These are phyloP conservation scores for Spodoptera exigua DNA, from an alignment of 2,888 invertebrate genomes.

Conservation along the genomic window DNA sequence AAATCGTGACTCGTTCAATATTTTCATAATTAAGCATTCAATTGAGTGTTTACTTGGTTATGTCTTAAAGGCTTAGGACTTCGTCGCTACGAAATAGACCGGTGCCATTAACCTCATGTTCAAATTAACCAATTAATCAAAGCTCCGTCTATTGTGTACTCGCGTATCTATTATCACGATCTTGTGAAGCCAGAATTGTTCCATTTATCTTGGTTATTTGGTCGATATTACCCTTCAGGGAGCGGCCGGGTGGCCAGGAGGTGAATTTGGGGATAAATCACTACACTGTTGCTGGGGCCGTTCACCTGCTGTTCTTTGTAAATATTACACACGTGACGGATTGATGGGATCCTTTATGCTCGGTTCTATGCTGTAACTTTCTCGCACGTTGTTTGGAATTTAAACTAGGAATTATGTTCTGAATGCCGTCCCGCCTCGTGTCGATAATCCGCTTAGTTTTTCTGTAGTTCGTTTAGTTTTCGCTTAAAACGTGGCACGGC, in stretches of 20 bases:
- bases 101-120: constrained; percentile 68
- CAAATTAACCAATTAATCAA: constrained; percentile 69
- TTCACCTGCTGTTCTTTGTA: constrained; percentile 74
- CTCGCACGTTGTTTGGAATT: constrained; percentile 38
- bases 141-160: constrained; percentile 56
- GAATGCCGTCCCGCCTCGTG: constrained; percentile 34
- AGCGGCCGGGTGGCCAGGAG: constrained; percentile 62
- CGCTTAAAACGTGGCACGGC: constrained; percentile 11
- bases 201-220: constrained; percentile 65
- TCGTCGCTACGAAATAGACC: constrained; percentile 56
- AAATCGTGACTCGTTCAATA: constrained; percentile 30
- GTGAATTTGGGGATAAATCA: constrained; percentile 79
- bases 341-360: constrained; percentile 60
- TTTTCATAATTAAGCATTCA: constrained; percentile 46
- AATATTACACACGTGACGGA: constrained; percentile 61
- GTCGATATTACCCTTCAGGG: constrained; percentile 64
- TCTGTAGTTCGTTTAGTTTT: constrained; percentile 28
- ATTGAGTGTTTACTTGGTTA: constrained; percentile 57
- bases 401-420: constrained; percentile 47
- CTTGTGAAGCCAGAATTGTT: constrained; percentile 58
- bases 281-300: constrained; percentile 71
- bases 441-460: constrained; percentile 52
- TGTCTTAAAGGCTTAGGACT: constrained; percentile 48
- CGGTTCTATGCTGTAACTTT: constrained; percentile 42
- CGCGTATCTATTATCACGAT: constrained; percentile 57